Evolutionary conservation across 2,797 vertebrate species (phyloP).

Genomic region (Tympanoctomys barrerae): DNA sequence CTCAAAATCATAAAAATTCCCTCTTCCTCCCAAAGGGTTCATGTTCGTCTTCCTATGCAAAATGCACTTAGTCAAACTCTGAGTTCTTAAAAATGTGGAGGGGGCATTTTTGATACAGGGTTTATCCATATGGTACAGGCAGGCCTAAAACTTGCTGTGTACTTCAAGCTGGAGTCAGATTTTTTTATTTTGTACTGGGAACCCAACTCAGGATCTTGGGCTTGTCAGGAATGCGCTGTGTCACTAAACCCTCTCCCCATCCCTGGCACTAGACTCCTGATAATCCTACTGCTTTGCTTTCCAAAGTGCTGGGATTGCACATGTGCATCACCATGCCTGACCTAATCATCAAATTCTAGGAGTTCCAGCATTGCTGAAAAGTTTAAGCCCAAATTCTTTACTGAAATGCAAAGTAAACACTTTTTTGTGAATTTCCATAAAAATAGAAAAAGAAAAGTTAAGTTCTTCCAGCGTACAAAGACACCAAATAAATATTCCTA

Average conservation of each 20-base stretch:
- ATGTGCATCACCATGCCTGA: background rate
- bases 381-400: background rate
- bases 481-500: background rate
- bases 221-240: no score
- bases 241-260: no score
- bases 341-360: background rate
- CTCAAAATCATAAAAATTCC: background rate
- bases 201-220: no score
- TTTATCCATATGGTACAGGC: background rate
- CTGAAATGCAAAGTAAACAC: background rate
- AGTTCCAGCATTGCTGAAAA: background rate
- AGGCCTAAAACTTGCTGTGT: background rate
- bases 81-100: background rate
- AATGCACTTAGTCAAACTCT: background rate
- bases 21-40: background rate
- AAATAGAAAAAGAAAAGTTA: background rate
- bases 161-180: no score
- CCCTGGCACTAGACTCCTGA: background rate
- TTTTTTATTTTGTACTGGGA: no score
- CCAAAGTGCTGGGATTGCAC: background rate
- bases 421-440: background rate
- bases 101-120: background rate
- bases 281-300: background rate
- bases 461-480: background rate
- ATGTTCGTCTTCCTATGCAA: background rate